Evolutionary conservation across 2,888 invertebrate genomes (phyloP).

Genomic region (Agriopis leucophaearia): DNA sequence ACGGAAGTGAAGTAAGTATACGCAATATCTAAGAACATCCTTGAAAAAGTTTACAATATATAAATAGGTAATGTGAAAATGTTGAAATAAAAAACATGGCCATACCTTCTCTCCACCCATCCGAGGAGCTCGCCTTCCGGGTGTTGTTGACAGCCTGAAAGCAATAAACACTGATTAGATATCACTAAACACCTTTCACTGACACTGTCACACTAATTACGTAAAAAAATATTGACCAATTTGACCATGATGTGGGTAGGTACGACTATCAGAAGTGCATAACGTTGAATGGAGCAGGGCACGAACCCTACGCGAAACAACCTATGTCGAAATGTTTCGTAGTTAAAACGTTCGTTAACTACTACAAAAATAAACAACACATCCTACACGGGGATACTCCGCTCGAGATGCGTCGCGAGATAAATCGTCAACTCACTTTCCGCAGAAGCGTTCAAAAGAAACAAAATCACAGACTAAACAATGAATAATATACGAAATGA

Average conservation of each 20-base stretch:
- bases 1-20: too few relatives aligned
- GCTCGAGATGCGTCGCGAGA: conserved; percentile 61
- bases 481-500: conserved; percentile 22
- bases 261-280: conserved; percentile 58
- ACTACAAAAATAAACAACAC: conserved; percentile 66
- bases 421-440: conserved; percentile 46
- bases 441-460: conserved; percentile 23
- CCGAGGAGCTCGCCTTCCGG: conserved; percentile 85
- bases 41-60: neutral
- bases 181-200: conserved; percentile 55
- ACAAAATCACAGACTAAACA: conserved; percentile 3
- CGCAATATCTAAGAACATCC: too few relatives aligned
- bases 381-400: conserved; percentile 48
- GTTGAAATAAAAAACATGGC: neutral
- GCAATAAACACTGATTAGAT: conserved; percentile 53
- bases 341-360: conserved; percentile 65
- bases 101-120: conserved; percentile 85
- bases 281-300: conserved; percentile 43
- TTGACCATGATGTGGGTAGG: conserved; percentile 50
- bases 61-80: neutral
- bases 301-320: conserved; percentile 64
- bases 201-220: conserved; percentile 40
- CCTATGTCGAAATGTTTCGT: conserved; percentile 75
- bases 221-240: conserved; percentile 68
- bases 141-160: conserved; percentile 90